phyloP scores from a whole-genome alignment of 2,888 invertebrate genomes.

The Omphaloscelis lunosa region DNA sequence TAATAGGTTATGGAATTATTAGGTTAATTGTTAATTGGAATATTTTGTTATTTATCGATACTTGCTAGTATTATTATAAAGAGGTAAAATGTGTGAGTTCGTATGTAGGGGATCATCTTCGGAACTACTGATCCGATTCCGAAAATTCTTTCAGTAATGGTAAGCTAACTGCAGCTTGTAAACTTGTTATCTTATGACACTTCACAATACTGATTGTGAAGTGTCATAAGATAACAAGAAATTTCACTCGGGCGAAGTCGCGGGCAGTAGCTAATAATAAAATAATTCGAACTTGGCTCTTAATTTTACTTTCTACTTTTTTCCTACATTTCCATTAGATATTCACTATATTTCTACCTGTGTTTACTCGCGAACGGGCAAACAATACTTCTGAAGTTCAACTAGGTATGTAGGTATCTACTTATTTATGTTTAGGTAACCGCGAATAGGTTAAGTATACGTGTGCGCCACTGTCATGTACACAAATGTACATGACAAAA shows the following conservation, averaged over 20 bases:
- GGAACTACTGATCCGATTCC: no score
- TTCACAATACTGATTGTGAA: no score
- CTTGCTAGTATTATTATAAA: not conserved
- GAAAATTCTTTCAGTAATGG: no score
- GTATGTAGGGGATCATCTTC: no score
- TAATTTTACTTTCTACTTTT: not conserved
- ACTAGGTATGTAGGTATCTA: not conserved
- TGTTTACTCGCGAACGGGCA: slow-evolving; percentile 35
- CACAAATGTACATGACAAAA: no score
- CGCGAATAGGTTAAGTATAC: not conserved
- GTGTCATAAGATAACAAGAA: no score
- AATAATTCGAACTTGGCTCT: slow-evolving; percentile 23
- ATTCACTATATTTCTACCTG: slow-evolving; percentile 15
- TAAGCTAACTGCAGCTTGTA: no score
- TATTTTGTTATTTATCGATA: not conserved
- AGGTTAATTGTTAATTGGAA: not conserved
- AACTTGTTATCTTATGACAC: no score
- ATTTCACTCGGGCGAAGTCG: no score
- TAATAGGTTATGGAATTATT: not conserved
- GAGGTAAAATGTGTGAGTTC: no score
- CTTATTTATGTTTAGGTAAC: slow-evolving; percentile 2
- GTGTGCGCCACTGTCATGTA: not conserved
- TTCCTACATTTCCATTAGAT: slow-evolving; percentile 22
- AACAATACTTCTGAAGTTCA: slow-evolving; percentile 36
- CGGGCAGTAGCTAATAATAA: not conserved